Evolutionary conservation across 2,113 vertebrate species (phyloP), one percentile per base, ranked within the genome.

Genomic region (Alosa alosa): DNA sequence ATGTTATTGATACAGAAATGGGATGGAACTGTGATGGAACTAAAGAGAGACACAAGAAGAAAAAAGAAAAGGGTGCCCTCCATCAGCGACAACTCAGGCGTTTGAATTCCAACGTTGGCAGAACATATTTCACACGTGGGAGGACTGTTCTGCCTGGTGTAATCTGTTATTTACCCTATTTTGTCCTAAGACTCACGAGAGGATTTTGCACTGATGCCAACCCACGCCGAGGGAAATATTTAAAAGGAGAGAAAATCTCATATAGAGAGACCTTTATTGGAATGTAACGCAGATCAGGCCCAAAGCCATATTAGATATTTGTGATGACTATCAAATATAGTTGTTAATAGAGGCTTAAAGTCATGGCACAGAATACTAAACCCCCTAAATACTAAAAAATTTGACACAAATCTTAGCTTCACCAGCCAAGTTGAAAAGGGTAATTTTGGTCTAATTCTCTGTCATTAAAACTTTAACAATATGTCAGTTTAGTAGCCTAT

Each of bases 131-230:
- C 72, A 78, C 72, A 78, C 72, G 72, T 78, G 72, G 72, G 72
- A 78, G 72, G 72, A 78, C 72, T 78, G 72, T 18, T 78, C 72
- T 78, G 72, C 72, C 25, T 36, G 72, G 10, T 39, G 11, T 41
- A 78, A 78, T 78, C 72, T 78, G 72, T 78, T 78, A 39, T 78
- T 78, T 36, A 78, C 72, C 72, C 72, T 78, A 39, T 78, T 78
- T 78, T 78, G 72, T 78, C 72, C 72, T 39, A 4, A 36, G 72
- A 39, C 72, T 78, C 72, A 78, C 72, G 72, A 78, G 72, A 78
- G 72, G 39, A 13, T 31, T 17, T 78, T 78, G 31, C 15, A 13
- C 8, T 2, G 25, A 17, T 31, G 72, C 72, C 72, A 78, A 17
- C 72, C 13, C 7, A 25, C 31, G 64, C 64, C 39, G 31, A 78